Base-by-base conservation (phyloP, 2,888 invertebrate genomes). In the Beris chalybata region DNA sequence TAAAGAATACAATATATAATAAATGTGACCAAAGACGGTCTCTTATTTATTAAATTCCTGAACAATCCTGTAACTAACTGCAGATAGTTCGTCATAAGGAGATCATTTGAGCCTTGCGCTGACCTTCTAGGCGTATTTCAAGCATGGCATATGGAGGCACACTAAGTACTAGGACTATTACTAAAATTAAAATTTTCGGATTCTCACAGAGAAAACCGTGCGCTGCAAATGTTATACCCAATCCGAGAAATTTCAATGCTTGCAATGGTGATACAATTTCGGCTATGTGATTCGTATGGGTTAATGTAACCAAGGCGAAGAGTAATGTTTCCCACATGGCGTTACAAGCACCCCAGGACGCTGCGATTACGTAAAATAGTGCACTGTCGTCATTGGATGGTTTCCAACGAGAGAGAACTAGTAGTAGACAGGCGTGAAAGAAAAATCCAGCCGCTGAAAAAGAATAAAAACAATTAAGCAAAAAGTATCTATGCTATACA, bases 271-370 rank as follows among this genome's bases (percentile, higher is more conserved):
- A 86, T 81, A 76, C 70, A 4, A 78, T 76, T 65, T 79, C 77
- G 4, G 74, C 72, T n/a, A 80, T 79, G 72, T 78, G 82, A 74
- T 77, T 77, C 71, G 77, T 74, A 65, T 81, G 81, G 64, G 79
- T 81, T 5, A 79, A 73, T 4, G 81, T 80, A 50, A 81, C 75
- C 66, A 81, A 71, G n/a, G 80, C 78, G 54, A 81, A 82, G 59
- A 83, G 77, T 29, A 86, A 77, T 4, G 91, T 90, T 75, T 93
- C 92, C 92, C 92, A 93, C 71, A 92, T 88, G 22, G 91, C 90
- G 65, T 92, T 91, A 78, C 92, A 92, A 3, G 92, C 92, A 13
- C 92, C 92, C 92, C 92, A 93, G 0, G 91, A 90, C 0, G 92
- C 91, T 3, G 91, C 90, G 59, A 92, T 90, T 29, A 92, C 90